Evolutionary conservation across 2,888 invertebrate genomes (phyloP).

Genomic region (Clivina fossor): DNA sequence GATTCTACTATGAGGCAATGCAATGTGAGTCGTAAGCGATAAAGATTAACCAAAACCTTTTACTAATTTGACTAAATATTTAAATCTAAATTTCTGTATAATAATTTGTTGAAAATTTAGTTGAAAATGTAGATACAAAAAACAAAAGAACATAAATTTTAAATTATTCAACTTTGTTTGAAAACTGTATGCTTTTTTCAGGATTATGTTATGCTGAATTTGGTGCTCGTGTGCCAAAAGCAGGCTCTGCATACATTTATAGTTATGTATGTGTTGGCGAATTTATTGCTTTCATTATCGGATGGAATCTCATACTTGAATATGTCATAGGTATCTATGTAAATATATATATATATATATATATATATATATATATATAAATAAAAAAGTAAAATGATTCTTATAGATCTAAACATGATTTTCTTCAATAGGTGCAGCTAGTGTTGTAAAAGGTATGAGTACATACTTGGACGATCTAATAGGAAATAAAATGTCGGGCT

Average conservation of each 20-base stretch:
- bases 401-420: conserved; percentile 32
- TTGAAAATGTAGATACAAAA: not conserved
- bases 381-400: not conserved
- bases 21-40: no score
- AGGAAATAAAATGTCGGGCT: conserved; percentile 65
- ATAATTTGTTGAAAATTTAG: no score
- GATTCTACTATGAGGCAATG: no score
- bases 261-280: conserved; percentile 93
- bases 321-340: conserved; percentile 72
- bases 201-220: conserved; percentile 92
- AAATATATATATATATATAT: not conserved
- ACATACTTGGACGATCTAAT: conserved; percentile 74
- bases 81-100: no score
- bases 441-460: conserved; percentile 80
- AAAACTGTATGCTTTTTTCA: conserved; percentile 47
- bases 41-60: no score
- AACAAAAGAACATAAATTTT: no score
- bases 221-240: conserved; percentile 84
- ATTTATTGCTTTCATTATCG: conserved; percentile 86
- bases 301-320: conserved; percentile 91
- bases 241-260: conserved; percentile 91
- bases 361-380: not conserved
- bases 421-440: conserved; percentile 68
- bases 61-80: no score
- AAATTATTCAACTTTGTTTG: conserved; percentile 1